These are phyloP conservation scores for Axea sp. DNA, from an alignment of 2,888 invertebrate species.

Conservation along the genomic window DNA sequence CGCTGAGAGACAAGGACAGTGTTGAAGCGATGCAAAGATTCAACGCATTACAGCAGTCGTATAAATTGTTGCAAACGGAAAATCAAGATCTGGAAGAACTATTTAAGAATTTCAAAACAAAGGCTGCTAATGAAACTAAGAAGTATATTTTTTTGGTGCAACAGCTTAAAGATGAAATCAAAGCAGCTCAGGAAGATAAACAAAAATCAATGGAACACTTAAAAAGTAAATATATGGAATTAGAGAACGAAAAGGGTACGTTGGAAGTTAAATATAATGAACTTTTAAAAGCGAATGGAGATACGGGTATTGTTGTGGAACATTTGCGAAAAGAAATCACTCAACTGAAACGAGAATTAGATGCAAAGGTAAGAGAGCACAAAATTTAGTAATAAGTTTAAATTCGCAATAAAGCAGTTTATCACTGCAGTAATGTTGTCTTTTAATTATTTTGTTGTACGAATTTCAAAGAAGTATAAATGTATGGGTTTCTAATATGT, in stretches of 20 bases:
- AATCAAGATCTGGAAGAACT: constrained; percentile 74
- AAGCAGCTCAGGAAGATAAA: constrained; percentile 69
- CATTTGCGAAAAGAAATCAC: constrained; percentile 73
- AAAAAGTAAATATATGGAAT: constrained; percentile 71
- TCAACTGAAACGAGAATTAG: constrained; percentile 72
- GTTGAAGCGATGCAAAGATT: constrained; percentile 74
- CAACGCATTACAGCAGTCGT: constrained; percentile 75
- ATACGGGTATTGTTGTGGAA: constrained; percentile 67
- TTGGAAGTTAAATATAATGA: constrained; percentile 72
- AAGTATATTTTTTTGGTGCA: constrained; percentile 68
- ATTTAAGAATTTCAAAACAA: constrained; percentile 71
- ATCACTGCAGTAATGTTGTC: too few species aligned
- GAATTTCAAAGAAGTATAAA: too few species aligned
- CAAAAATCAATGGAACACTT: constrained; percentile 70
- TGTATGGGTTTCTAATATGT: too few species aligned
- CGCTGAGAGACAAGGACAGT: constrained; percentile 74
- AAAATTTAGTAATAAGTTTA: too few species aligned
- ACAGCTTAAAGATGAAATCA: constrained; percentile 69
- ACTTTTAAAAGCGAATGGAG: constrained; percentile 65
- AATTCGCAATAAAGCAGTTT: too few species aligned
- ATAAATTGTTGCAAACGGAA: constrained; percentile 73
- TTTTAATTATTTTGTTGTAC: too few species aligned
- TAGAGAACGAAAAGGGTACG: constrained; percentile 69
- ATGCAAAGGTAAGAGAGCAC: constrained; percentile 38
- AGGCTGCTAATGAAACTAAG: constrained; percentile 68